Evolutionary conservation across 2,888 invertebrate species (phyloP), one percentile per base, ranked within the genome.

Genomic region (Brachyptera risi): DNA sequence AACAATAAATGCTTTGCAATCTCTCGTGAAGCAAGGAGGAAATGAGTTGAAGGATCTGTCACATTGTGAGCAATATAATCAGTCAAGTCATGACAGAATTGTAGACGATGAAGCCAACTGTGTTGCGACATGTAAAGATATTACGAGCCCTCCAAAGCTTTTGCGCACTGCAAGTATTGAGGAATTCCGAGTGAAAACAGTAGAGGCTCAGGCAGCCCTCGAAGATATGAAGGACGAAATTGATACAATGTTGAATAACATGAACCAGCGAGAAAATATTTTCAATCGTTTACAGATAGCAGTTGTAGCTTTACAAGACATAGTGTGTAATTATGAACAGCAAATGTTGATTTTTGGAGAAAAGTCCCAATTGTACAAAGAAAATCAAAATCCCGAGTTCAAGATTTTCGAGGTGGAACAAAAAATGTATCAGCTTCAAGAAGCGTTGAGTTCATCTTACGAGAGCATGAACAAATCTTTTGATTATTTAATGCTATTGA

Each of bases 171-270:
- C 54, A 21, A 54, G 35, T 23, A 37, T 54, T 3, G 35, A 54
- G 21, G 54, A 54, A 23, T 54, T 54, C 21, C 31, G 54, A 5
- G 19, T 54, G 7, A 54, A 54, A 35, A 54, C 54, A 21, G 54
- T 54, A 11, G 54, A 54, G n/a, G 54, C 54, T 17, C 54, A 54
- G 35, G 54, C 54, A 37, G 54, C 54, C 19, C 19, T 54, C 19
- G 54, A 54, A 35, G 54, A 54, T 13, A 54, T 54, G 35, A 37
- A 21, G 35, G 54, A 54, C 11, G 54, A 54, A 21, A 54, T 54
- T 35, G 54, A 37, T 5, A 21, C 54, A 21, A 9, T 54, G 2
- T 19, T 54, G 17, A 54, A 35, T 7, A 54, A 54, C 21, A 21
- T 54, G 54, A 37, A 54, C 21, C 13, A 17, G 13, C 35, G 54